phyloP scores from a whole-genome alignment of 1,140 invertebrate species.

The Drosophila lini region DNA sequence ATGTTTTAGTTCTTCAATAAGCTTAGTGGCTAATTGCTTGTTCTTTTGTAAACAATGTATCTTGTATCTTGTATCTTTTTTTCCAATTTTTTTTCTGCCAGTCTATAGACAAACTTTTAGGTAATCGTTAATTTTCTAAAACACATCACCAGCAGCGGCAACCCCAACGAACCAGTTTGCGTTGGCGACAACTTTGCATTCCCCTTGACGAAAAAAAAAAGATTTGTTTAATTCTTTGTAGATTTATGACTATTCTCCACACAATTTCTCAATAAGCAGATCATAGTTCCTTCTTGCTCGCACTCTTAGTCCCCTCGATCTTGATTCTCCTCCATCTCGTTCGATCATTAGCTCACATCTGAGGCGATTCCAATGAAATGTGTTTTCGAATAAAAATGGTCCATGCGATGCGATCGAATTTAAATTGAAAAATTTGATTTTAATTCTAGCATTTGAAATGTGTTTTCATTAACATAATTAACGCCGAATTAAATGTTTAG shows the following conservation, averaged over 20 bases:
- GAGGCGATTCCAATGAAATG: constrained; percentile 76
- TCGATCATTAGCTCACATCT: constrained; percentile 16
- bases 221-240: constrained; percentile 11
- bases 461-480: constrained; percentile 83
- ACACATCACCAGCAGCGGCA: constrained; percentile 20
- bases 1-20: background rate
- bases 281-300: constrained; percentile 17
- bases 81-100: constrained; percentile 30
- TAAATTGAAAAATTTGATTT: constrained; percentile 83
- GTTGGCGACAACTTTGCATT: constrained; percentile 59
- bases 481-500: constrained; percentile 74
- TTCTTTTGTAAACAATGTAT: no score
- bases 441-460: constrained; percentile 80
- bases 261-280: constrained; percentile 78
- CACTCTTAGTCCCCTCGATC: background rate
- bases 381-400: constrained; percentile 83
- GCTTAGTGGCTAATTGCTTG: no score
- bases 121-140: constrained; percentile 68
- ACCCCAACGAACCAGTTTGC: constrained; percentile 44
- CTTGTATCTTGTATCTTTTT: background rate
- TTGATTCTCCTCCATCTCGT: constrained; percentile 1
- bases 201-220: constrained; percentile 25
- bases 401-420: constrained; percentile 82
- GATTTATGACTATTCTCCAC: constrained; percentile 52
- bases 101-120: constrained; percentile 52